These are phyloP conservation scores for Cylindroiulus punctatus DNA, from an alignment of 2,888 invertebrate genomes.

Conservation along the genomic window DNA sequence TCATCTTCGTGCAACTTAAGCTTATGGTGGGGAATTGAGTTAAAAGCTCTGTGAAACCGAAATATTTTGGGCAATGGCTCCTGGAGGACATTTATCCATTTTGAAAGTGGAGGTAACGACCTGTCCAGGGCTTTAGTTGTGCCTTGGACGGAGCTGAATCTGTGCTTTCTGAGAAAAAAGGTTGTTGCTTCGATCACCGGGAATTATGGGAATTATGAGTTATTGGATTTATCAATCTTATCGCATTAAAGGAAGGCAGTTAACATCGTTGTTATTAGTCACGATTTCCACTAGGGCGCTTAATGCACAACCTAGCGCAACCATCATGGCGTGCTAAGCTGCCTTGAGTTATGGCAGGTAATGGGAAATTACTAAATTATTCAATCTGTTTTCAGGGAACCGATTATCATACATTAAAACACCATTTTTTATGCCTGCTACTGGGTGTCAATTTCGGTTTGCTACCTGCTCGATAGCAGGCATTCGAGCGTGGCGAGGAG, in stretches of 20 bases:
- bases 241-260: conserved; percentile 33
- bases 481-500: not conserved
- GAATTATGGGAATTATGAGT: not conserved
- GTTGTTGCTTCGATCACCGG: not conserved
- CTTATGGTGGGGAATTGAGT: conserved; percentile 12
- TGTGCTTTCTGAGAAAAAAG: not conserved
- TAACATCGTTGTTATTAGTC: conserved; percentile 9
- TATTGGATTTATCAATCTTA: conserved; percentile 45
- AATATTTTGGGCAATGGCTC: conserved; percentile 23
- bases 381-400: not conserved
- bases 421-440: not conserved
- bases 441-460: not conserved
- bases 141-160: not conserved
- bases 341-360: not conserved
- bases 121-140: not conserved
- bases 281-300: conserved; percentile 24
- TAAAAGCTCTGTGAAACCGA: conserved; percentile 18
- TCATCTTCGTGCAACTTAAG: conserved; percentile 40
- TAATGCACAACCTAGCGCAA: not conserved
- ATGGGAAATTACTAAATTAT: conserved; percentile 43
- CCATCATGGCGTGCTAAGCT: conserved; percentile 17
- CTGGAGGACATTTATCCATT: conserved; percentile 1
- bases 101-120: not conserved
- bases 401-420: conserved; percentile 45
- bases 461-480: not conserved